Base-by-base conservation (phyloP, 2,797 vertebrate genomes). In the Periparus ater region DNA sequence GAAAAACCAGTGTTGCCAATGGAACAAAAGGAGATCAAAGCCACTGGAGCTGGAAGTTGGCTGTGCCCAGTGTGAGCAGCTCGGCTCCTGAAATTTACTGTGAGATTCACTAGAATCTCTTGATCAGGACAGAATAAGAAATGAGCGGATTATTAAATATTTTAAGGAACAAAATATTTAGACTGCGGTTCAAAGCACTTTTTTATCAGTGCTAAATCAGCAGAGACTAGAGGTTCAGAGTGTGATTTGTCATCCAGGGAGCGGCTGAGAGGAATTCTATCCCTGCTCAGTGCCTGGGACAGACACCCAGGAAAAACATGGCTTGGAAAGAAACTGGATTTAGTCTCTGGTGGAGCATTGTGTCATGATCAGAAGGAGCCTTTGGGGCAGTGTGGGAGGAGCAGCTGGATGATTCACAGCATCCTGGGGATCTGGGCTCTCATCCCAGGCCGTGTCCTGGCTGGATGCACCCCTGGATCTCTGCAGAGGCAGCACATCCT, bases 141-240 rank as follows among this genome's bases (percentile, higher is more conserved):
- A 93, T 89, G 72, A 95, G 73, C 2, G 2, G 60, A 54, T 91
- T 88, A 76, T 93, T 91, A 89, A 95, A 88, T 92, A 82, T 73
- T 75, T 93, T 85, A 88, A 89, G 48, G 88, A 84, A 84, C 84
- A 90, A 90, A 96, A 91, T 93, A 88, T 80, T 88, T 40, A 82
- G 63, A 18, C 45, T 7, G 10, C 4, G 13, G n/a, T 77, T 96
- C 53, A 85, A 75, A 81, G 71, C 6, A 42, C 15, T 32, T 2
- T 78, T 89, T 77, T 57, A 73, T 86, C 55, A 23, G 29, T 26
- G 40, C 3, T 29, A 58, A 89, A 90, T 79, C 77, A 70, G 44
- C 66, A 38, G 63, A 66, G 66, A 10, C 29, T 34, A 6, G 32
- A 42, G 9, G 20, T 77, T 77, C 8, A 3, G 57, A 40, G 62